Evolutionary conservation across 2,113 vertebrate genomes (phyloP).

Genomic region (Crotophaga sulcirostris): DNA sequence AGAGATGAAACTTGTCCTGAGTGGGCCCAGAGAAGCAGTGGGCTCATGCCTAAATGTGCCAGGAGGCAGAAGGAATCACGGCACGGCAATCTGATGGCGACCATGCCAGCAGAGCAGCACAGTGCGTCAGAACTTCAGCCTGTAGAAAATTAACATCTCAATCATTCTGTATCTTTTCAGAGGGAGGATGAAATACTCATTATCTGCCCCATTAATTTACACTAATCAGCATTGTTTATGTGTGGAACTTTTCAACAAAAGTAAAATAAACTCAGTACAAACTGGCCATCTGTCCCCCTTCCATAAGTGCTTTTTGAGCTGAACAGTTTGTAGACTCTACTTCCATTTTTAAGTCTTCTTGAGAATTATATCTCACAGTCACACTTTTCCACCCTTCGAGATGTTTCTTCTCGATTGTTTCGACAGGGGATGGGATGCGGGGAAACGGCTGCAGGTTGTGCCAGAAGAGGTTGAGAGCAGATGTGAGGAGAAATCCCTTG

Average conservation of each 20-base stretch:
- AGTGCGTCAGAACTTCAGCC: background rate
- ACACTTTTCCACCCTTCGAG: background rate
- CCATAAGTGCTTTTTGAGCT: background rate
- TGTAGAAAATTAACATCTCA: background rate
- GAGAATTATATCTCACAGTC: background rate
- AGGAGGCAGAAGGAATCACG: background rate
- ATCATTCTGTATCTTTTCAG: background rate
- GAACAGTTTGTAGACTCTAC: background rate
- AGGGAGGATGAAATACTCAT: background rate
- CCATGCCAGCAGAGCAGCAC: background rate
- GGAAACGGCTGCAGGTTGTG: too few species aligned
- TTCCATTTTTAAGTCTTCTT: background rate
- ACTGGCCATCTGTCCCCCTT: background rate
- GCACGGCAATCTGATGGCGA: background rate
- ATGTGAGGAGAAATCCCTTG: too few species aligned
- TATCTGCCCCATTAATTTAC: background rate
- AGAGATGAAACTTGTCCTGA: background rate
- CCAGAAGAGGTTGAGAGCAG: too few species aligned
- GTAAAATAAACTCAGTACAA: background rate
- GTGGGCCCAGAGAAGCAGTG: background rate
- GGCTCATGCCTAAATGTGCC: rapidly evolving
- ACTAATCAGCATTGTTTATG: background rate
- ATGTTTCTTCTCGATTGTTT: background rate
- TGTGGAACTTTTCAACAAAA: background rate
- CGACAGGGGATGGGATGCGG: too few species aligned